phyloP scores from a whole-genome alignment of 2,888 invertebrate species.

The Rhorus exstirpatorius region DNA sequence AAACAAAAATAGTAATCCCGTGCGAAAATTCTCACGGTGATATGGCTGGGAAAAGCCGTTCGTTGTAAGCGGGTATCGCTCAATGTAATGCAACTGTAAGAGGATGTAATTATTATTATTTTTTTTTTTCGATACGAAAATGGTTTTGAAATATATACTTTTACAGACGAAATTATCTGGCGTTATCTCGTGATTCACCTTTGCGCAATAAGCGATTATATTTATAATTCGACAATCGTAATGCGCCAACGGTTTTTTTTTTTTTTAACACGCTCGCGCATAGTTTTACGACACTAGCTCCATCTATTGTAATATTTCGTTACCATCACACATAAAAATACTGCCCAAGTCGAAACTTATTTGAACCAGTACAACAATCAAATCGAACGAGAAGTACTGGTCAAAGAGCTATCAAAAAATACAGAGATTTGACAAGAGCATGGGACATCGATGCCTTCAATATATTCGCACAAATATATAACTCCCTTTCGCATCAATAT shows the following conservation, averaged over 20 bases:
- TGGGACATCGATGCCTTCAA: background rate
- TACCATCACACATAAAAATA: too few relatives aligned
- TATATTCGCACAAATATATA: too few relatives aligned
- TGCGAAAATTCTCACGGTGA: constrained; percentile 21
- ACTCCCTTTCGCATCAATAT: too few relatives aligned
- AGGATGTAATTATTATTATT: constrained; percentile 62
- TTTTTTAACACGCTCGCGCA: too few relatives aligned
- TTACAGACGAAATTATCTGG: constrained; percentile 42
- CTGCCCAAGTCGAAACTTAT: too few relatives aligned
- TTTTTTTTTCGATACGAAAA: constrained; percentile 35
- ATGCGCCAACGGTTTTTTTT: too few relatives aligned
- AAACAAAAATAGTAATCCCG: constrained; percentile 40
- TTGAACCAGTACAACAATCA: too few relatives aligned
- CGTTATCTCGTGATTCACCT: background rate
- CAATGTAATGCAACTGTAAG: constrained; percentile 4
- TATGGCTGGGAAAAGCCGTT: background rate
- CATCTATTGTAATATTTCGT: constrained; percentile 1
- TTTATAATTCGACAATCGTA: background rate
- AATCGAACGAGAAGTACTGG: too few relatives aligned
- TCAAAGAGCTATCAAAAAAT: too few relatives aligned
- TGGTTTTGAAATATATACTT: constrained; percentile 45
- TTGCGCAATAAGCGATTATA: background rate
- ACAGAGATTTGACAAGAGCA: too few relatives aligned
- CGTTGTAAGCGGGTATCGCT: constrained; percentile 15
- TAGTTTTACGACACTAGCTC: background rate